phyloP scores from a whole-genome alignment of 2,113 vertebrate species.

The Irena cyanogastra region DNA sequence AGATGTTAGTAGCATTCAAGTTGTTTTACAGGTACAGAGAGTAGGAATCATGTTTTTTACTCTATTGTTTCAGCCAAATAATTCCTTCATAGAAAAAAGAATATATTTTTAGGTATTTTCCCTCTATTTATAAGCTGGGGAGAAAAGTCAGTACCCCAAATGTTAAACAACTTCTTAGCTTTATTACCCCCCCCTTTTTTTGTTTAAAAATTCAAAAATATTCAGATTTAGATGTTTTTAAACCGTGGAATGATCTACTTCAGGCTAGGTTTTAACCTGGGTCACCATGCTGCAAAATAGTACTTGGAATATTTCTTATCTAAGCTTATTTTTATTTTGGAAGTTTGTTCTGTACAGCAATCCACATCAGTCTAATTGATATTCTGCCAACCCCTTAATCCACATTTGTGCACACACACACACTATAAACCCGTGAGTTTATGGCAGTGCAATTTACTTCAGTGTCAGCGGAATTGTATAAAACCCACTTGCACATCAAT shows the following conservation, averaged over 20 bases:
- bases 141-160: neutral
- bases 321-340: neutral
- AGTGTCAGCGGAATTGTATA: neutral
- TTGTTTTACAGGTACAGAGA: neutral
- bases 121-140: neutral
- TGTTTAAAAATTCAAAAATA: neutral
- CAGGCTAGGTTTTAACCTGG: neutral
- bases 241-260: neutral
- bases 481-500: conserved; percentile 31
- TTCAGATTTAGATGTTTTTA: neutral
- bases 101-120: neutral
- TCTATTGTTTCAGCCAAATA: neutral
- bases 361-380: neutral
- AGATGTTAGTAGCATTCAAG: neutral
- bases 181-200: fast-evolving
- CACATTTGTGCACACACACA: neutral
- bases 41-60: neutral
- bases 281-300: neutral
- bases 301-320: neutral
- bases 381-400: neutral
- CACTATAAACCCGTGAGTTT: neutral
- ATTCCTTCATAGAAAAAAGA: neutral
- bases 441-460: neutral
- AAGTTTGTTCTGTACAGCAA: neutral
- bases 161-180: neutral